Base-by-base conservation (phyloP, 2,888 invertebrate species). In the Lysandra coridon region DNA sequence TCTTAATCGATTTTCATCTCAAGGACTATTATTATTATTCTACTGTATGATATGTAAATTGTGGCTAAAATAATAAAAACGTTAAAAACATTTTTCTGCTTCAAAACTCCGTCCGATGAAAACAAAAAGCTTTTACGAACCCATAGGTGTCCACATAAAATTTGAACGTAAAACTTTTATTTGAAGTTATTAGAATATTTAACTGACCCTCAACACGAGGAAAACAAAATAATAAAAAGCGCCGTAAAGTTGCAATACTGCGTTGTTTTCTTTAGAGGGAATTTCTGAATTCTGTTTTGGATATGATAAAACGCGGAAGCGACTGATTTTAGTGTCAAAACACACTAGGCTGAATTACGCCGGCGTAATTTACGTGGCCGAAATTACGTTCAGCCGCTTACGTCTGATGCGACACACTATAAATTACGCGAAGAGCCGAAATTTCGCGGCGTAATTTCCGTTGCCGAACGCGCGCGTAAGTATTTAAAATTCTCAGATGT, bases 181-280 rank as follows among this genome's bases (percentile, higher is more conserved):
- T 69, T 23, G 5, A 69, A 33, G 69, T 69, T 69, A 69, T 69
- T 69, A 69, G 69, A 69, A 37, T 69, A 69, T 37, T 14, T 33
- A 69, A 69, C 69, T 33, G 69, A 69, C 69, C 69, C 69, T 69
- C 69, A 69, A 69, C 69, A 69, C 33, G 69, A 37, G 69, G 14
- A 69, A 69, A 69, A 69, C 69, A 69, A 69, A 14, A 69, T 69
- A 69, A 69, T 69, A 69, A 69, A 69, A 33, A 12, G 37, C 14
- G 69, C 12, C 33, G 37, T 37, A 33, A 69, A 23, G 64, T 64
- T 64, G 64, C 10, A 64, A 64, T 64, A 64, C 64, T 64, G 17
- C 23, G 62, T 23, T 62, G 57, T 57, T 57, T 57, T 57, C 57
- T 57, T 57, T 17, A 4, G 57, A 57, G 57, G 17, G 17, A 57